phyloP scores from a whole-genome alignment of 2,797 vertebrate species.

The Lindbergichthys nudifrons region DNA sequence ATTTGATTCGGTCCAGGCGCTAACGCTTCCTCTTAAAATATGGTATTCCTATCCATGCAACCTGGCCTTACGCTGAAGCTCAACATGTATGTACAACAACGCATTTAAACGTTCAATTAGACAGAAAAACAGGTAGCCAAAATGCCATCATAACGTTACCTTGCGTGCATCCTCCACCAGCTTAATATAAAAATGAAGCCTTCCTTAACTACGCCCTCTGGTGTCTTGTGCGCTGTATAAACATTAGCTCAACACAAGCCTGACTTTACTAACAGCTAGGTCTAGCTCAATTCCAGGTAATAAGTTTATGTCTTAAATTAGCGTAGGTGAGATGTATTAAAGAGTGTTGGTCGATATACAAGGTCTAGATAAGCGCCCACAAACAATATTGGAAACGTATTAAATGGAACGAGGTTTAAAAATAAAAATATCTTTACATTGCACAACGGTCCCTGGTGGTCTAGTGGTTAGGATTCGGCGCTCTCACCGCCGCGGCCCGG shows the following conservation, averaged over 20 bases:
- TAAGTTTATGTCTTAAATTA: no score
- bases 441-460: conserved; percentile 72
- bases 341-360: no score
- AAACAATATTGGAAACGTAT: no score
- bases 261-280: background rate
- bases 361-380: no score
- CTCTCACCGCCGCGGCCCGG: conserved; percentile 80
- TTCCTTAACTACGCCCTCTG: conserved; percentile 67
- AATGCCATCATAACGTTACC: conserved; percentile 45
- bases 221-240: conserved; percentile 22
- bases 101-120: background rate
- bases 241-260: background rate
- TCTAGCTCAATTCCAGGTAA: background rate
- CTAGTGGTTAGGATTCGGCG: conserved; percentile 87
- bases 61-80: accelerated
- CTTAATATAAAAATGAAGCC: conserved; percentile 46
- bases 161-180: conserved; percentile 66
- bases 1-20: background rate
- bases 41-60: accelerated
- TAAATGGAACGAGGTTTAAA: no score
- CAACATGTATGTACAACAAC: background rate
- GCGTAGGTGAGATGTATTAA: background rate
- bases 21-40: background rate
- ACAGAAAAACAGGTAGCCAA: conserved; percentile 26
- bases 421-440: accelerated